Evolutionary conservation across 2,888 invertebrate genomes (phyloP), one percentile per base, ranked within the genome.

Genomic region (Antitype chi): DNA sequence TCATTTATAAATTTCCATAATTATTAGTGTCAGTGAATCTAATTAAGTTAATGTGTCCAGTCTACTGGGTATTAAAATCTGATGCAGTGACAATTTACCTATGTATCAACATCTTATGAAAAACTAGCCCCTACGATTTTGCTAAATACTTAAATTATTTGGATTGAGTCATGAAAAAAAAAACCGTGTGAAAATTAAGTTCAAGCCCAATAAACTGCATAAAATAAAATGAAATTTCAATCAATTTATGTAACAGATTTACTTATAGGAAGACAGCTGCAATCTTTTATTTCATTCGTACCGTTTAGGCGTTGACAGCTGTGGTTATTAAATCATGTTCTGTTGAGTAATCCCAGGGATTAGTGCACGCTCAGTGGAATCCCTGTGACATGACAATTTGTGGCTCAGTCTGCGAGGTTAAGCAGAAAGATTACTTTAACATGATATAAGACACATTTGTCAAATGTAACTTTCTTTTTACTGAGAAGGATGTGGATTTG

Each of bases 221-320:
- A 25, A 66, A 64, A 25, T 43, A 59, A 38, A 82, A 82, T 59
- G 25, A 73, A 72, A 63, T 66, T 23, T 71, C 76, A 64, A 76
- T 63, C 32, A 60, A 76, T 79, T 73, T 67, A 75, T 66, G 38
- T 49, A 62, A 82, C 60, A 59, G 66, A 68, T 62, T 32, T 38
- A 38, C 38, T 74, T 82, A 77, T 75, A 59, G 32, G 11, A 64
- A 78, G 78, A 71, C 80, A 88, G 87, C 84, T 85, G 88, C 82
- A 60, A 73, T 59, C 7, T 80, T 81, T 80, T 78, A 79, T 70
- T 81, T 74, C 74, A 78, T 76, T 80, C 43, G 74, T 76, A 73
- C 63, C 83, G 80, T 80, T 74, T 79, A 90, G 85, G 89, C 93
- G 95, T 84, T 94, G 96, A 95, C 96, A 95, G 95, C 94, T 95